Evolutionary conservation across 1,140 invertebrate species (phyloP).

Genomic region (Macrobrachium nipponense): DNA sequence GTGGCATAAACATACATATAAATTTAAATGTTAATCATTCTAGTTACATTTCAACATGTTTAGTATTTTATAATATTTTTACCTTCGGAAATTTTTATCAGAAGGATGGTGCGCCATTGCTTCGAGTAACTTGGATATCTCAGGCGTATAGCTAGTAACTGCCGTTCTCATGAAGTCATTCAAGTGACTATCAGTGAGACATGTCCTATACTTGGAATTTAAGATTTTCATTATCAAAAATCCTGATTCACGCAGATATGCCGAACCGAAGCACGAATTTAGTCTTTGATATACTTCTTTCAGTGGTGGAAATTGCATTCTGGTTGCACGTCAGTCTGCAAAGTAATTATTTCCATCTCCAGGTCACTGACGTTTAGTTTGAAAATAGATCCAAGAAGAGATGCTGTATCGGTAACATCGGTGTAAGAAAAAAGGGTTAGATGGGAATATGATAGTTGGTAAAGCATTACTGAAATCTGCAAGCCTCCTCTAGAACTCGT

Average conservation of each 20-base stretch:
- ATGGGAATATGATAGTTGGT: not conserved
- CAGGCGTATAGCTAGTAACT: not conserved
- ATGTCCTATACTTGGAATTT: slow-evolving; percentile 21
- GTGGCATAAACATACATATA: too few relatives aligned
- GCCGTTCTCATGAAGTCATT: not conserved
- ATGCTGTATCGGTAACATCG: too few relatives aligned
- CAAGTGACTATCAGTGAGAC: not conserved
- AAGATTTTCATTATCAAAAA: not conserved
- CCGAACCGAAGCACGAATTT: not conserved
- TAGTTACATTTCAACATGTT: too few relatives aligned
- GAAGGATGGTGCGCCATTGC: too few relatives aligned
- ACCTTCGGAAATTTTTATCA: too few relatives aligned
- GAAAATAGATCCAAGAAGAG: too few relatives aligned
- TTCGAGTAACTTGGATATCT: not conserved
- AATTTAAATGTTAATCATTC: too few relatives aligned
- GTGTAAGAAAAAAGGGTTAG: too few relatives aligned
- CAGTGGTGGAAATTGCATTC: slow-evolving; percentile 12
- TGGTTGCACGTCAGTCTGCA: slow-evolving; percentile 29
- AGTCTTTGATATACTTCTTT: slow-evolving; percentile 13
- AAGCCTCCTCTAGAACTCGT: slow-evolving; percentile 4
- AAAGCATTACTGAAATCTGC: slow-evolving; percentile 10
- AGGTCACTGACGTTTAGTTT: not conserved
- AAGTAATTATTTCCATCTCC: slow-evolving; percentile 8
- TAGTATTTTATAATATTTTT: too few relatives aligned
- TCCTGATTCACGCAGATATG: not conserved